phyloP scores from a whole-genome alignment of 2,113 vertebrate genomes.

The Gavialis gangeticus region DNA sequence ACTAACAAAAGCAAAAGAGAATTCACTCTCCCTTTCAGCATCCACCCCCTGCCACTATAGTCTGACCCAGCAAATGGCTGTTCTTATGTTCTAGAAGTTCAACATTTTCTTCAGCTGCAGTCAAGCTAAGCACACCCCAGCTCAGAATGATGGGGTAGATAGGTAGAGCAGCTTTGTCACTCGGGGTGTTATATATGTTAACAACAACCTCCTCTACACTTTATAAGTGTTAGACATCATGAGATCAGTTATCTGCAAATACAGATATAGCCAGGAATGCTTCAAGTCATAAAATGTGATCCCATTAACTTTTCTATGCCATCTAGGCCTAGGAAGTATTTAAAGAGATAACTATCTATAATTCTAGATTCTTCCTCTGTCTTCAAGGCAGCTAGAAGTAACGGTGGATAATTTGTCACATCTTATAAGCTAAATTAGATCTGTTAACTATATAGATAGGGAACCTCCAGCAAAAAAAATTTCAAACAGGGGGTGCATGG shows the following conservation, averaged over 20 bases:
- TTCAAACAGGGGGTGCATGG: no score
- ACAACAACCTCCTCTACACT: not conserved
- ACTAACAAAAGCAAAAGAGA: no score
- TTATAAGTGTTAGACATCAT: not conserved
- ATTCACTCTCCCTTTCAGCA: no score
- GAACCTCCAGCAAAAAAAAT: not conserved
- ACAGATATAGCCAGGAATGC: not conserved
- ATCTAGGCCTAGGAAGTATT: not conserved
- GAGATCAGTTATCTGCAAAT: not conserved
- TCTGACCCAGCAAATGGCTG: no score
- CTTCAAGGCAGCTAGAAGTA: constrained; percentile 18
- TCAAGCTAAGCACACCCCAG: not conserved
- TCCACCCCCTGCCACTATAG: no score
- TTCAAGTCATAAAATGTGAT: not conserved
- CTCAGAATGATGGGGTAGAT: not conserved
- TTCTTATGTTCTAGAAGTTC: not conserved
- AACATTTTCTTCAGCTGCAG: not conserved
- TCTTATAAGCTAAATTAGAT: not conserved
- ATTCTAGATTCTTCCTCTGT: not conserved
- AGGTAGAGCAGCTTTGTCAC: no score
- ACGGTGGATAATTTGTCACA: not conserved
- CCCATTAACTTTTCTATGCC: not conserved
- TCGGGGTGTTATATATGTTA: not conserved
- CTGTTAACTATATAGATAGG: constrained; percentile 11
- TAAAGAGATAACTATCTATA: not conserved